Conservation (phyloP, 1,140 invertebrate genomes). For the Camponotus vicinus region DNA sequence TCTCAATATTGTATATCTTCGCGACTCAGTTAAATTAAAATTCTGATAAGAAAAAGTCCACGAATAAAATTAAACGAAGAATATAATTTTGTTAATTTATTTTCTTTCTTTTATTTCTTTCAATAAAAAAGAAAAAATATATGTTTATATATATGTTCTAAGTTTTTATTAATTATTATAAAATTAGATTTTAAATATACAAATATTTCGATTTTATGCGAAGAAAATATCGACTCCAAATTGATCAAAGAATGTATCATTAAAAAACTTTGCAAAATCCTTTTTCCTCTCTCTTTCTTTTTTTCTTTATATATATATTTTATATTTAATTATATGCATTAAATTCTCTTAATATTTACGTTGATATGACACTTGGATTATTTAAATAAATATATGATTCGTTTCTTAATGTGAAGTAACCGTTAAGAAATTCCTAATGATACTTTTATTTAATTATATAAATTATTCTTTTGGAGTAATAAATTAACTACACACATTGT, state of each 20-base stretch:
- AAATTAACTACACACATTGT: background rate
- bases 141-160: background rate
- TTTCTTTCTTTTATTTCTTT: background rate
- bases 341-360: background rate
- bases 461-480: background rate
- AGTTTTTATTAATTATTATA: background rate
- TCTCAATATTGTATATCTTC: background rate
- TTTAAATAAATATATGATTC: too few relatives aligned
- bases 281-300: background rate
- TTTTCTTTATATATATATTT: background rate
- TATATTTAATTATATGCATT: background rate
- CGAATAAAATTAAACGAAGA: background rate
- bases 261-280: background rate
- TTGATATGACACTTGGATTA: background rate
- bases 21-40: slow-evolving; percentile 2
- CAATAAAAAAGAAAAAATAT: background rate
- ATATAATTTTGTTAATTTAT: background rate
- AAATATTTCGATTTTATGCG: background rate
- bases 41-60: background rate
- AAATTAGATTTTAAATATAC: background rate
- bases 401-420: too few relatives aligned
- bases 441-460: slow-evolving; percentile 25
- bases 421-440: background rate
- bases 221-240: background rate
- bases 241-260: background rate